These are phyloP conservation scores for Orthonychiurus folsomi DNA, from an alignment of 2,888 invertebrate genomes.

Conservation along the genomic window DNA sequence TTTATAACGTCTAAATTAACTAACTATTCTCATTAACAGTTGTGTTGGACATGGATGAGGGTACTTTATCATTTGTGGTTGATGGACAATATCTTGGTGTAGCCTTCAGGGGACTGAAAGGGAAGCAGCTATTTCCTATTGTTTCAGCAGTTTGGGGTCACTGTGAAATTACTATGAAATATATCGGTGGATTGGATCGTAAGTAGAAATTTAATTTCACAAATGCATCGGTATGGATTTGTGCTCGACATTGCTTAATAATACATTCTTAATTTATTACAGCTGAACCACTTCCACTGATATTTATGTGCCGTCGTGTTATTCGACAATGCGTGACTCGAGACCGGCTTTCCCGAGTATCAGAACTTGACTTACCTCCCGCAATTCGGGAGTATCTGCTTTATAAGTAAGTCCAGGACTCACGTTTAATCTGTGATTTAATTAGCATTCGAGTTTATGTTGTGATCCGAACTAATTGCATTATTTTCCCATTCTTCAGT, in stretches of 20 bases:
- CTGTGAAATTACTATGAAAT: constrained; percentile 98
- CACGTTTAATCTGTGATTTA: too few relatives aligned
- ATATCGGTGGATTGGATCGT: constrained; percentile 97
- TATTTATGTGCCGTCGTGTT: constrained; percentile 94
- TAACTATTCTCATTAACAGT: constrained; percentile 48
- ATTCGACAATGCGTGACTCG: constrained; percentile 92
- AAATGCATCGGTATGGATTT: too few relatives aligned
- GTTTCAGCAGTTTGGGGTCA: constrained; percentile 99
- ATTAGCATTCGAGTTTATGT: too few relatives aligned
- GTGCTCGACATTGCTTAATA: too few relatives aligned
- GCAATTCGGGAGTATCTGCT: constrained; percentile 88
- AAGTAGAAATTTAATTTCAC: too few relatives aligned
- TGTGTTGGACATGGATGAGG: constrained; percentile 98
- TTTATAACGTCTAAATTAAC: too few relatives aligned
- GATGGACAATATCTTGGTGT: constrained; percentile 94
- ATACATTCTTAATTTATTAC: too few relatives aligned
- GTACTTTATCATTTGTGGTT: constrained; percentile 95
- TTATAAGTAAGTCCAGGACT: constrained; percentile 51
- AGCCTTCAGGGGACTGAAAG: constrained; percentile 93
- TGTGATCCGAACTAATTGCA: too few relatives aligned
- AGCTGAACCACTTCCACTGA: constrained; percentile 96
- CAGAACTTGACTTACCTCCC: constrained; percentile 79
- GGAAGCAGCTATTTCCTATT: constrained; percentile 93
- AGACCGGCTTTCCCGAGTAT: constrained; percentile 74
- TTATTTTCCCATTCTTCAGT: too few relatives aligned